Evolutionary conservation across 2,113 vertebrate genomes (phyloP).

Genomic region (Mobula hypostoma): DNA sequence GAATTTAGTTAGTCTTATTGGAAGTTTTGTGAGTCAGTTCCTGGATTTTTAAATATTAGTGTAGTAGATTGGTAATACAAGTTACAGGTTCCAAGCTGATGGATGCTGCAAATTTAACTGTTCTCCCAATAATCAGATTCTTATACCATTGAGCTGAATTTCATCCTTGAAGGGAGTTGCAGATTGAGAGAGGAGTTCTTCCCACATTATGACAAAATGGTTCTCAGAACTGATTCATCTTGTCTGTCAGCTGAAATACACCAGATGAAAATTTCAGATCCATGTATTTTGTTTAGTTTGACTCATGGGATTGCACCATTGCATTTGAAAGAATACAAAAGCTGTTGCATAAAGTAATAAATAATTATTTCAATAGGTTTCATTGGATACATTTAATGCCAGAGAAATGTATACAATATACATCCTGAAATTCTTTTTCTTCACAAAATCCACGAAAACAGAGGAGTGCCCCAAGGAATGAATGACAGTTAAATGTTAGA

Average conservation of each 20-base stretch:
- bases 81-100: background rate
- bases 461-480: too few species aligned
- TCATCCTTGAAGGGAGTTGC: background rate
- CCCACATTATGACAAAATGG: background rate
- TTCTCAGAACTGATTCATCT: background rate
- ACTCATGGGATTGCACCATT: background rate
- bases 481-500: too few species aligned
- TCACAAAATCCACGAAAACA: too few species aligned
- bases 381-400: too few species aligned
- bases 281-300: background rate
- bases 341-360: background rate
- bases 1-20: background rate
- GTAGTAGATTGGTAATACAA: background rate
- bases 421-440: too few species aligned
- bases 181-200: background rate
- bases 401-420: too few species aligned
- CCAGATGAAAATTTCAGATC: background rate
- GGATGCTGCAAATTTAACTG: background rate
- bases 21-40: background rate
- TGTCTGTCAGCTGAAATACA: background rate
- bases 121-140: background rate
- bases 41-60: background rate
- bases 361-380: background rate
- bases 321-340: background rate
- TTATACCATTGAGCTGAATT: background rate